Percentiles rank a stretch among this genome's conserved stretches.
Evolutionary conservation across 2,888 invertebrate genomes (phyloP).

Genomic region (Ormyrus pomaceus): DNA sequence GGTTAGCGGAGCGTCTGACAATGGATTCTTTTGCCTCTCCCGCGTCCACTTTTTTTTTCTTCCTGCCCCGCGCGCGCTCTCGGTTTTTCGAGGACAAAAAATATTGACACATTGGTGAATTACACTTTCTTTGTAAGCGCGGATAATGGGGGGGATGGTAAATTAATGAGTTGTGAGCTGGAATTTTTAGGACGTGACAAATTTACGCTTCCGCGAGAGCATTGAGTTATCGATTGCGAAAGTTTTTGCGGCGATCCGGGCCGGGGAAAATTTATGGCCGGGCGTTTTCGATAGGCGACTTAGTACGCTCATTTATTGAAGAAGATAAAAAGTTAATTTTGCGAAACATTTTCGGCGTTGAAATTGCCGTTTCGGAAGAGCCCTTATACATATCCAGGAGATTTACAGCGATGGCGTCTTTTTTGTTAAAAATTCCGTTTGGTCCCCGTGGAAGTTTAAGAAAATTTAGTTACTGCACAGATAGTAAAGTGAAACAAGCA

Average conservation of each 20-base stretch:
- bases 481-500: too few species aligned
- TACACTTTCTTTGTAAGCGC: conserved; percentile 7
- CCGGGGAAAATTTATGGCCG: not conserved
- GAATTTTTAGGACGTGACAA: conserved; percentile 21
- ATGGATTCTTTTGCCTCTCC: not conserved
- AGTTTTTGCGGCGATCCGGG: not conserved
- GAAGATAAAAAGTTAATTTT: not conserved
- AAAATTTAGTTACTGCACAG: too few species aligned
- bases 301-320: not conserved
- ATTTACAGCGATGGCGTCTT: too few species aligned
- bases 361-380: too few species aligned
- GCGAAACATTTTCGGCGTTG: not conserved
- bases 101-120: conserved; percentile 19
- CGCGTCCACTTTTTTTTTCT: not conserved
- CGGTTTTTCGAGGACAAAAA: not conserved
- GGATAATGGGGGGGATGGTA: not conserved
- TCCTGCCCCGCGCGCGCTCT: too few species aligned
- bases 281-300: not conserved
- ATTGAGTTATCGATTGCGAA: not conserved
- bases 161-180: conserved; percentile 10
- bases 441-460: too few species aligned
- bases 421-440: too few species aligned
- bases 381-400: too few species aligned
- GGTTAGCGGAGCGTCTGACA: conserved; percentile 8
- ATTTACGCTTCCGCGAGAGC: not conserved